A percentile compares a stretch with the other conserved stretches of the same genome.
phyloP scores from a whole-genome alignment of 2,888 invertebrate species.

The Dichetophora obliterata region DNA sequence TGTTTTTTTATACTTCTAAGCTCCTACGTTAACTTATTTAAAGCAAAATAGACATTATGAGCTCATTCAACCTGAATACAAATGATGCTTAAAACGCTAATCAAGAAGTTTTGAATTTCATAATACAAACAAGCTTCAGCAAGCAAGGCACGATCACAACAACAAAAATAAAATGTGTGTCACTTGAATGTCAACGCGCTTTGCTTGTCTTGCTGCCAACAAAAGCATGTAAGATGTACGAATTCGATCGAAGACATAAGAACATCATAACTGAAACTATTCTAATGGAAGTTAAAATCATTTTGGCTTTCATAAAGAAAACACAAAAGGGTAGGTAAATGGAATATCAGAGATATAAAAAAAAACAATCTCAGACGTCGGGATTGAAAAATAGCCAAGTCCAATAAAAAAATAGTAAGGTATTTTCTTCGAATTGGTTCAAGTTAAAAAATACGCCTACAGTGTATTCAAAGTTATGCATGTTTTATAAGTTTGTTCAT shows the following conservation, averaged over 20 bases:
- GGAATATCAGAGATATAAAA: not conserved
- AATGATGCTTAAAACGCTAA: conserved; percentile 28
- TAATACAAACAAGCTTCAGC: not conserved
- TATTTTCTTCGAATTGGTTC: too few species aligned
- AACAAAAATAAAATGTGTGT: conserved; percentile 37
- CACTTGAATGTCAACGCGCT: conserved; percentile 40
- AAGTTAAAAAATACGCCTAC: too few species aligned
- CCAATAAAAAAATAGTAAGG: too few species aligned
- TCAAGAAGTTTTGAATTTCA: conserved; percentile 23
- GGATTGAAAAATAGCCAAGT: too few species aligned
- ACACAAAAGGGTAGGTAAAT: conserved; percentile 5
- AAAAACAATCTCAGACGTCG: too few species aligned
- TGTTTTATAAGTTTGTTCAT: too few species aligned
- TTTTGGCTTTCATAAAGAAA: not conserved
- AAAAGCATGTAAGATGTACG: too few species aligned
- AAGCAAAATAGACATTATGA: conserved; percentile 42
- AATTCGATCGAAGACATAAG: not conserved
- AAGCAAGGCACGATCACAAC: not conserved
- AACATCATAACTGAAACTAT: not conserved
- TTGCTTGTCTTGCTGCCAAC: not conserved
- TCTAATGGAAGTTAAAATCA: not conserved
- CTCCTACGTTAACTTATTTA: too few species aligned
- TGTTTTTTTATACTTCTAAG: too few species aligned
- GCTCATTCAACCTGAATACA: conserved; percentile 53
- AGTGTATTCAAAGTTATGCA: too few species aligned